These are phyloP conservation scores for Papilio protenor DNA, from an alignment of 2,888 invertebrate genomes.

Conservation along the genomic window DNA sequence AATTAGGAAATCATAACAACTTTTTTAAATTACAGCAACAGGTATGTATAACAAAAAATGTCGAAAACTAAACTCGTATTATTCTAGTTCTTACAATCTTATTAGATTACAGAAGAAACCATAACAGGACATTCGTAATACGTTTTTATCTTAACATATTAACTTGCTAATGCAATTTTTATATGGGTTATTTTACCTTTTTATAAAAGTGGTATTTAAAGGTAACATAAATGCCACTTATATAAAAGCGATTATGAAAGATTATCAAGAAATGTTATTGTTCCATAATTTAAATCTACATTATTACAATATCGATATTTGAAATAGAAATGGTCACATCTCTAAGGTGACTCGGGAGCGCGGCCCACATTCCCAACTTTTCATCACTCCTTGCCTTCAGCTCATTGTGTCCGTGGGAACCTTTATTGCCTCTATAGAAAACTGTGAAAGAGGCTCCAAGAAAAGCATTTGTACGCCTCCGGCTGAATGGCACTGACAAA, in stretches of 20 bases:
- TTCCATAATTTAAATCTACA: constrained; percentile 31
- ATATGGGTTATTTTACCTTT: not conserved
- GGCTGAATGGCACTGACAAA: constrained; percentile 76
- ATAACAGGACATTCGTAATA: no score
- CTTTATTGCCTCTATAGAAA: constrained; percentile 84
- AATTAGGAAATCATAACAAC: not conserved
- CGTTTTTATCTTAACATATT: no score
- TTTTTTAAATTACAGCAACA: no score
- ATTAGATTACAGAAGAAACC: not conserved
- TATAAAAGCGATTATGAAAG: not conserved
- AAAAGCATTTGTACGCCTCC: constrained; percentile 80
- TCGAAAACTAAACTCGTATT: not conserved
- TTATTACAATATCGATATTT: constrained; percentile 53
- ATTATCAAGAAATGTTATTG: not conserved
- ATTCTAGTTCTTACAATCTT: not conserved
- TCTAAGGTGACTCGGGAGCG: constrained; percentile 70
- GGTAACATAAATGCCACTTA: no score
- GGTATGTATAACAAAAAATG: not conserved
- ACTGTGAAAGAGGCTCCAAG: constrained; percentile 78
- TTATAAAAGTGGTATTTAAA: no score
- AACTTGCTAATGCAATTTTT: not conserved
- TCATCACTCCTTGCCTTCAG: constrained; percentile 79
- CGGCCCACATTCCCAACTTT: constrained; percentile 83
- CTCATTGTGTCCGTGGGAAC: constrained; percentile 82
- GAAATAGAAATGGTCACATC: constrained; percentile 54